Conservation (phyloP, 1,140 invertebrate species). For the Drosophila leontia region DNA sequence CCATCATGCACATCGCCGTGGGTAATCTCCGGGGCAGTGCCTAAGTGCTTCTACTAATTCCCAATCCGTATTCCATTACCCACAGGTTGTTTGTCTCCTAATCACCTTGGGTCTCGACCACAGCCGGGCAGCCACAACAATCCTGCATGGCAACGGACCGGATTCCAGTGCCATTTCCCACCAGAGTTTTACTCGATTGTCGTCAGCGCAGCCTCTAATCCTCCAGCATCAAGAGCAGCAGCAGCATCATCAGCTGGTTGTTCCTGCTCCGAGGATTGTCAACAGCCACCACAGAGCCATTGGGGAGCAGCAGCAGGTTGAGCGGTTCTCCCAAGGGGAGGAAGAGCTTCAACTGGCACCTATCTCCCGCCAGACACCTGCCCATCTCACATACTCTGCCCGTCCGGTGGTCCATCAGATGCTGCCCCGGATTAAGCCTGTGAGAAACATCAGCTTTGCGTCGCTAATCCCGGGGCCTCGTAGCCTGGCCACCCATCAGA, state of each 20-base stretch:
- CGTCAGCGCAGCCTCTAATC: conserved; percentile 27
- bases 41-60: not conserved
- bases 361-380: conserved; percentile 62
- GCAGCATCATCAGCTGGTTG: conserved; percentile 7
- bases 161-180: conserved; percentile 85
- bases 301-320: conserved; percentile 1
- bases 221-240: conserved; percentile 13
- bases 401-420: conserved; percentile 69
- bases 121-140: conserved; percentile 46
- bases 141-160: conserved; percentile 55
- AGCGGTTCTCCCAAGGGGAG: conserved; percentile 3
- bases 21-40: conserved; percentile 20
- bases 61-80: not conserved
- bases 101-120: conserved; percentile 2
- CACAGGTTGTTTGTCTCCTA: conserved; percentile 23
- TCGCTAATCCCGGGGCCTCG: conserved; percentile 54
- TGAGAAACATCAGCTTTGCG: conserved; percentile 64
- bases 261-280: conserved; percentile 45
- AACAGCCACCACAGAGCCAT: conserved; percentile 15
- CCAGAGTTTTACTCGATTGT: conserved; percentile 80
- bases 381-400: conserved; percentile 72
- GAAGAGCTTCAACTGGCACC: not conserved
- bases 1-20: conserved; percentile 51
- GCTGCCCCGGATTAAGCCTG: conserved; percentile 72
- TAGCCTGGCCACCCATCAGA: conserved; percentile 15